Evolutionary conservation across 2,888 invertebrate genomes (phyloP).

Genomic region (Allolobophora icterica): DNA sequence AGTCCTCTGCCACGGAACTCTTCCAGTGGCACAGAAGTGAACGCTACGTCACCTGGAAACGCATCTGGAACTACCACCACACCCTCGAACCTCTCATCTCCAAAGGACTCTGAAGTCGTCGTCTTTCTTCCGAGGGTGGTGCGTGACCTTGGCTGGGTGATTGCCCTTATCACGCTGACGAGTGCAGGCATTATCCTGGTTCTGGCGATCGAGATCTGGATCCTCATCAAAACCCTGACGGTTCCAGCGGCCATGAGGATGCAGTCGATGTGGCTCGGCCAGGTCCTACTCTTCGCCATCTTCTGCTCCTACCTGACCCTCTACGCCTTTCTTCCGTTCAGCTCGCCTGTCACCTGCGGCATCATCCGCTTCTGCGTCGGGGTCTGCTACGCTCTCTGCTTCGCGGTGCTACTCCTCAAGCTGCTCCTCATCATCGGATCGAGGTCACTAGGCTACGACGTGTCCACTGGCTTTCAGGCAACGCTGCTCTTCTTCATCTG

Average conservation of each 20-base stretch:
- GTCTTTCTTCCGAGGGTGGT: constrained; percentile 12
- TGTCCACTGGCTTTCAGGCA: constrained; percentile 88
- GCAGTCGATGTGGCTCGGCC: constrained; percentile 64
- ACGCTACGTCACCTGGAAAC: background rate
- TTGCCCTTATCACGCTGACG: constrained; percentile 84
- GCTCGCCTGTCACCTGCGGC: constrained; percentile 65
- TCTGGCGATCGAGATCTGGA: constrained; percentile 83
- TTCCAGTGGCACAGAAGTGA: background rate
- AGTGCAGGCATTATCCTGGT: constrained; percentile 84
- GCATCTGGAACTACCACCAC: background rate
- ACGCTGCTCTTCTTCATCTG: constrained; percentile 87
- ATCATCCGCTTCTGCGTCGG: constrained; percentile 66
- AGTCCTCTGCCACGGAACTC: too few species aligned
- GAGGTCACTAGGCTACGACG: constrained; percentile 72
- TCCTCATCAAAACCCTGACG: constrained; percentile 77
- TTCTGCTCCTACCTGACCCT: constrained; percentile 64
- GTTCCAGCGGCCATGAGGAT: constrained; percentile 70
- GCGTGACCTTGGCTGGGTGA: constrained; percentile 74
- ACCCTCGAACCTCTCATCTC: background rate
- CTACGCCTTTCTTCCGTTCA: constrained; percentile 64
- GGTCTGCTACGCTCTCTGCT: constrained; percentile 76
- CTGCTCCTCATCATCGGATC: constrained; percentile 90
- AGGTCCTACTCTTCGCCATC: constrained; percentile 66
- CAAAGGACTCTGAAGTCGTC: background rate
- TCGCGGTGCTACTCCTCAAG: constrained; percentile 89